Conservation (phyloP, 2,888 invertebrate species). For the Hydropsyche betteni region DNA sequence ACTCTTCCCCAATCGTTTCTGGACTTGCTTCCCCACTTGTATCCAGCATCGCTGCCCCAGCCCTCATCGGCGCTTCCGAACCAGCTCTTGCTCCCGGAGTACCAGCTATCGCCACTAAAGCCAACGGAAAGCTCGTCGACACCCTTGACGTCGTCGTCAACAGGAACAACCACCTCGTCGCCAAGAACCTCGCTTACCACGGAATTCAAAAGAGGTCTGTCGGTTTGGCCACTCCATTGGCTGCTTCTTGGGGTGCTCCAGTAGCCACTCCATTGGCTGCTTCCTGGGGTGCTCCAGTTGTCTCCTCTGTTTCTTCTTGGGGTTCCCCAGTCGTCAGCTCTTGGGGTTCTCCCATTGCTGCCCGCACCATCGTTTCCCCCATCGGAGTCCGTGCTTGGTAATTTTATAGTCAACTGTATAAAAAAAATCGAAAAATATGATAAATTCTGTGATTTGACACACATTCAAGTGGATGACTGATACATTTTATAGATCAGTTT, state of each 20-base stretch:
- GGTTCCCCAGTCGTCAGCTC: neutral
- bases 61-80: constrained; percentile 52
- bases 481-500: no score
- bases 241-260: constrained; percentile 63
- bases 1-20: neutral
- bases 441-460: no score
- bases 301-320: no score
- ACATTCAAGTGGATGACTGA: no score
- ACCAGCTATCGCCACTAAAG: constrained; percentile 63
- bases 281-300: neutral
- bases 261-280: neutral
- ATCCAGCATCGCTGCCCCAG: constrained; percentile 61
- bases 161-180: constrained; percentile 63
- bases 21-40: constrained; percentile 58
- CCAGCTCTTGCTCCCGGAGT: constrained; percentile 63
- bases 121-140: constrained; percentile 64
- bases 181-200: constrained; percentile 59
- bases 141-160: constrained; percentile 65
- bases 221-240: constrained; percentile 56
- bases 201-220: constrained; percentile 43
- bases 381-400: no score
- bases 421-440: no score
- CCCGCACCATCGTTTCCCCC: neutral
- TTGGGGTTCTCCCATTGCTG: constrained; percentile 1
- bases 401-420: no score